A percentile compares a stretch with the other conserved stretches of the same genome.
phyloP scores from a whole-genome alignment of 2,797 vertebrate genomes.

The Odontamblyopus rebecca region DNA sequence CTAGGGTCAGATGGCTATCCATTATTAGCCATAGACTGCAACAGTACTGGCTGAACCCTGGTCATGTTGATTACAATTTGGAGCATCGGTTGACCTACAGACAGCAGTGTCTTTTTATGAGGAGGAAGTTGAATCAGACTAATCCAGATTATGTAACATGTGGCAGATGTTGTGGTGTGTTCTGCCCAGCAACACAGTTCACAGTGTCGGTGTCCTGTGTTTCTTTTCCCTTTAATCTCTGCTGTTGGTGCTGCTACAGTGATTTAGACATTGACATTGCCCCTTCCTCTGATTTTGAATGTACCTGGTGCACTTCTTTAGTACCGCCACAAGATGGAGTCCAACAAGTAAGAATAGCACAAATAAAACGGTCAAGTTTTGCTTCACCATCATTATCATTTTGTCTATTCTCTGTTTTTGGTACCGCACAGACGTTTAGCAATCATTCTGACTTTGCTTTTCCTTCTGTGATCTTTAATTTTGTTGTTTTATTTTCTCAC shows the following conservation, averaged over 20 bases:
- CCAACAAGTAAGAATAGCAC: slow-evolving; percentile 22
- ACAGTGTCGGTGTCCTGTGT: slow-evolving; percentile 17
- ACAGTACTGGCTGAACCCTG: slow-evolving; percentile 15
- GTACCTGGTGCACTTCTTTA: slow-evolving; percentile 31
- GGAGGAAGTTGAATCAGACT: slow-evolving; percentile 22
- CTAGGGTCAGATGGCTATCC: slow-evolving; percentile 50
- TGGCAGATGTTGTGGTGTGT: slow-evolving; percentile 31
- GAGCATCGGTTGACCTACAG: slow-evolving; percentile 27
- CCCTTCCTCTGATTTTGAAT: slow-evolving; percentile 32
- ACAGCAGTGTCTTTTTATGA: slow-evolving; percentile 47
- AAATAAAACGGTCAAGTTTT: background rate
- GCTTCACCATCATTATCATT: slow-evolving; percentile 16
- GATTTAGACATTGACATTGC: slow-evolving; percentile 34
- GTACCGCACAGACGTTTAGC: slow-evolving; percentile 48
- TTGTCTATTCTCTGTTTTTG: slow-evolving; percentile 16
- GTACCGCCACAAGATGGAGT: slow-evolving; percentile 48
- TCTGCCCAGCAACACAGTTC: slow-evolving; percentile 21
- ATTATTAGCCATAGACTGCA: background rate
- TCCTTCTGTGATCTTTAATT: slow-evolving; percentile 42
- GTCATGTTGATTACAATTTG: slow-evolving; percentile 13
- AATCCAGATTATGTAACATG: slow-evolving; percentile 62
- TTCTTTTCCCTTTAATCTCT: slow-evolving; percentile 29
- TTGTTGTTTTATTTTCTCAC: slow-evolving; percentile 36
- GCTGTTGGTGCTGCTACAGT: slow-evolving; percentile 47
- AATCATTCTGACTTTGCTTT: slow-evolving; percentile 37